Evolutionary conservation across 2,797 vertebrate genomes (phyloP), one percentile per base, ranked within the genome.

Genomic region (Spheniscus humboldti): DNA sequence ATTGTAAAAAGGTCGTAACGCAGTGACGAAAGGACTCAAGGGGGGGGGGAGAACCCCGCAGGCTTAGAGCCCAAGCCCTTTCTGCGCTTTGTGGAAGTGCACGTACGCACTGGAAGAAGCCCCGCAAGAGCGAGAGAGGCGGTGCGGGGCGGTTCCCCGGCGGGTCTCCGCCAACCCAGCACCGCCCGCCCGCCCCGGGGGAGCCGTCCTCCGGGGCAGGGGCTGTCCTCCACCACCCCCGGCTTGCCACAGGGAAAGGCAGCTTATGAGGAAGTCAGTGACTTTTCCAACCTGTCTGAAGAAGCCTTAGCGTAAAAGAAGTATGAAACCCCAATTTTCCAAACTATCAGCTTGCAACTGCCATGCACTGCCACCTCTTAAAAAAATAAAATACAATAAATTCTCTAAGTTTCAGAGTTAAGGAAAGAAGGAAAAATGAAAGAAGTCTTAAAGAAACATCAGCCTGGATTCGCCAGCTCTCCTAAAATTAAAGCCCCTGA

Each of bases 141-240:
- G 11, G 18, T 10, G 64, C 35, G 18, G 52, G 45, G 31, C 5
- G 20, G 23, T 5, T 37, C 23, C 17, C 27, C 10, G 7, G 33
- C 17, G 4, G 43, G 31, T 41, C 41, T 6, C 64, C 8, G 7
- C 31, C 24, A 25, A 11, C 5, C 19, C 69, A 7, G 60, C 47
- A 18, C 16, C 10, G 18, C 74, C 41, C 35, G 4, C 45, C 18
- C 39, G 37, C 53, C 45, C 15, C 16, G 3, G 37, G 13, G 16
- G 4, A 43, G 24, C 2, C 0, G 18, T 7, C 22, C 52, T 27
- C 27, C 0, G 9, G 52, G 27, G 6, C 27, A 4, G 31, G 48
- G 23, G 18, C 8, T 24, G 47, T 25, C 8, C 12, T 55, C 23
- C 7, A 3, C 31, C 53, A 16, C 4, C 12, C 9, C 19, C 4